Evolutionary conservation across 2,888 invertebrate species (phyloP).

Genomic region (Carcina quercana): DNA sequence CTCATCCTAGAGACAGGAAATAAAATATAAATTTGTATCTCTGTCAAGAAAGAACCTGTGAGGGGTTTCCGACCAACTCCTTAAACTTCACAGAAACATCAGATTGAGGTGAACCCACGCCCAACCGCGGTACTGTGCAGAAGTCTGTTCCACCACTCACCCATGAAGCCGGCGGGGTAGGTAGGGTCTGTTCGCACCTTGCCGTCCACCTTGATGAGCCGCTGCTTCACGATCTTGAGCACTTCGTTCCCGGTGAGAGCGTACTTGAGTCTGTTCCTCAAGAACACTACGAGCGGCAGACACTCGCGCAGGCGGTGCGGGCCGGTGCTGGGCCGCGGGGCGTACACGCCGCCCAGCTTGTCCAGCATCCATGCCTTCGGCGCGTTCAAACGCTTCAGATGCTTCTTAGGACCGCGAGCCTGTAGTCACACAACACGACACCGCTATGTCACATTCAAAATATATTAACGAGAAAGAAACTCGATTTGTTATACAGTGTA

Average conservation of each 20-base stretch:
- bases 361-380: slow-evolving; percentile 99
- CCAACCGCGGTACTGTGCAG: no score
- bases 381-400: slow-evolving; percentile 98
- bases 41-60: no score
- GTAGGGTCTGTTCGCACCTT: slow-evolving; percentile 98
- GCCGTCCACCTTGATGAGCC: slow-evolving; percentile 98
- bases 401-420: slow-evolving; percentile 99
- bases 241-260: slow-evolving; percentile 97
- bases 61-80: no score
- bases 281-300: slow-evolving; percentile 95
- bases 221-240: slow-evolving; percentile 98
- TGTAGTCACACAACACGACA: slow-evolving; percentile 41
- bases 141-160: slow-evolving; percentile 78
- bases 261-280: slow-evolving; percentile 98
- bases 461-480: no score
- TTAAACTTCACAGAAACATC: no score
- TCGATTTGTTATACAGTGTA: no score
- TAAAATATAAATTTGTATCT: no score
- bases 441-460: neutral
- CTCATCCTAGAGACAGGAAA: no score
- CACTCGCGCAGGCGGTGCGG: slow-evolving; percentile 99
- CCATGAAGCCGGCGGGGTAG: slow-evolving; percentile 99
- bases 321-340: slow-evolving; percentile 97
- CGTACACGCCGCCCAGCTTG: slow-evolving; percentile 98
- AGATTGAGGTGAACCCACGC: no score